Evolutionary conservation across 2,888 invertebrate species (phyloP), one percentile per base, ranked within the genome.

Genomic region (Muschampia plurimacula): DNA sequence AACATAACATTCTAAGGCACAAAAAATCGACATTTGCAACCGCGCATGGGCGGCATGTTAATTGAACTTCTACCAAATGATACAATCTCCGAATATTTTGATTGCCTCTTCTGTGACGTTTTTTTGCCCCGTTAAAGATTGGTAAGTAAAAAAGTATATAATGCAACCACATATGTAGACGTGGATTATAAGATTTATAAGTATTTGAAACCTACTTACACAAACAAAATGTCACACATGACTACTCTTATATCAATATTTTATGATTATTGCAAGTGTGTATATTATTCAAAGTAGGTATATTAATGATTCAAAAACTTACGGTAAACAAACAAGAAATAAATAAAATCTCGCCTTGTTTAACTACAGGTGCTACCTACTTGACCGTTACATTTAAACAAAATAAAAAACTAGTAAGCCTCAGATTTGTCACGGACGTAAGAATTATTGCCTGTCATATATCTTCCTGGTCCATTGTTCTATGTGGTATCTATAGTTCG

Each of bases 341-440:
- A 13, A 32, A 46, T 41, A 46, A 7, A 28, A 28, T 44, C 28
- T 28, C 22, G 12, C 22, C 44, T 41, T 72, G 36, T 72, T 63
- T 78, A 79, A 87, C 88, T 88, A 81, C 88, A 87, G 83, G 75
- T 76, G 84, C 85, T 87, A 87, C 86, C 83, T 83, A 87, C 85
- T 83, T 83, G 81, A 81, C 77, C 77, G 74, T 80, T 74, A 77
- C 74, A 78, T 77, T 75, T 78, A 77, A 84, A 86, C 81, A 84
- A 86, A 86, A 86, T 80, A 78, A 80, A 84, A 83, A 83, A 85
- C 85, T 87, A 87, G 86, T 86, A 89, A 93, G 92, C 91, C 92
- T 92, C 91, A 92, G 86, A 92, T 92, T 91, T 82, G 90, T 89
- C 83, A 89, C 90, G 88, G 86, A 74, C 78, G 78, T 75, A 83